phyloP scores from a whole-genome alignment of 2,113 vertebrate species.

The Carettochelys insculpta region DNA sequence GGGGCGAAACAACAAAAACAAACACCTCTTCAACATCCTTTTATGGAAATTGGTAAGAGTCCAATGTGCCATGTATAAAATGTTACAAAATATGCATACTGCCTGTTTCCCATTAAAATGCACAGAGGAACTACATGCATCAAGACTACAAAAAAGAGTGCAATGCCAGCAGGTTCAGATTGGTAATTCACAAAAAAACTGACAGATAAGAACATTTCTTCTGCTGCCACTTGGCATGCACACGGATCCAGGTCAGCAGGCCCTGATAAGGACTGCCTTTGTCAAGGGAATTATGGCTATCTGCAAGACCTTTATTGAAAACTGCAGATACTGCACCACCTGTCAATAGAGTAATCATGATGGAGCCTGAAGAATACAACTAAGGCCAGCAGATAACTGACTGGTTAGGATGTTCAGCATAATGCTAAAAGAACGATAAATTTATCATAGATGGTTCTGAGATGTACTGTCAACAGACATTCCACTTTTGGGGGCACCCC shows the following conservation, averaged over 20 bases:
- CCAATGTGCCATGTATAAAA: rapidly evolving
- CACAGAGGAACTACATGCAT: not conserved
- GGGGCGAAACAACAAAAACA: too few relatives aligned
- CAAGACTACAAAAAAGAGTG: not conserved
- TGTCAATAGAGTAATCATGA: not conserved
- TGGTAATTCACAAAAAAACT: not conserved
- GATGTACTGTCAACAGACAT: not conserved
- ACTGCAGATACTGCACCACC: not conserved
- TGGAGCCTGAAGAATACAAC: not conserved
- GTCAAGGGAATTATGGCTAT: not conserved
- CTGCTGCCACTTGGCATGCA: not conserved
- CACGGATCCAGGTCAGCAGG: not conserved
- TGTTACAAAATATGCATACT: rapidly evolving
- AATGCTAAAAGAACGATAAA: not conserved
- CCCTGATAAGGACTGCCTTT: rapidly evolving
- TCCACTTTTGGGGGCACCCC: not conserved
- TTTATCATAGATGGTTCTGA: not conserved
- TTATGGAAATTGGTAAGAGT: not conserved
- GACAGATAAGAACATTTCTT: not conserved
- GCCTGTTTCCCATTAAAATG: not conserved
- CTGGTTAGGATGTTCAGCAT: not conserved
- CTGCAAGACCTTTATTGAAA: not conserved
- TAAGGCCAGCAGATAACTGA: not conserved
- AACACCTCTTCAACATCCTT: too few relatives aligned
- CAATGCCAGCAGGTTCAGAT: not conserved